Base-by-base conservation (phyloP, 2,113 vertebrate species). In the Tenrec ecaudatus region DNA sequence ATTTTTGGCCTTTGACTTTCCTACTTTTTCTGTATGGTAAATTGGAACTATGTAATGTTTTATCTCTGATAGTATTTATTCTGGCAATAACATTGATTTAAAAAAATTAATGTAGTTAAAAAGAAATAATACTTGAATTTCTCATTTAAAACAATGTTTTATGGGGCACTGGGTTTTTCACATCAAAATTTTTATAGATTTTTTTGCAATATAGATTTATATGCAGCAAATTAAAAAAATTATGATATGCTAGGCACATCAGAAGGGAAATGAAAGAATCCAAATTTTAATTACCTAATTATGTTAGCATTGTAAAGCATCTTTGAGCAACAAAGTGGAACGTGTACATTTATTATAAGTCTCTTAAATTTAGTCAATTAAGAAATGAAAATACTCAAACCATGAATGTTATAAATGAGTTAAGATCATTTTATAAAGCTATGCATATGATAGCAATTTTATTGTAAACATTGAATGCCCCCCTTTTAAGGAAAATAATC, bases 201-300 rank as follows among this genome's bases (percentile, higher is more conserved):
- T 69, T 87, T 94, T 90, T 79, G 79, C 38, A 40, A 58, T 62
- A 71, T 60, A 62, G 29, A 68, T 60, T 92, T 87, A 71, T 76
- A 73, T 68, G n/a, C 14, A 88, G 25, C 84, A 23, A 83, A 58
- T 36, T 73, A 29, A 7, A 64, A 86, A 92, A 84, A 47, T 85
- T 80, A 69, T 80, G 7, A 88, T 86, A 6, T 88, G 43, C 64
- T 92, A 92, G 82, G 58, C 83, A 92, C 90, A 83, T 14, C 58
- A 91, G 71, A 88, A 82, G 38, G 29, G 15, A 86, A 89, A 93
- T 80, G 78, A 60, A 75, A 94, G 92, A 75, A 58, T 16, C 43
- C 78, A 87, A 57, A 93, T 92, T 96, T 88, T 86, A 91, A 91
- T 81, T 91, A 77, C 36, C 68, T 83, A 89, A 76, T 91, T 94